Evolutionary conservation across 2,113 vertebrate genomes (phyloP).

Genomic region (Gopherus evgoodei): DNA sequence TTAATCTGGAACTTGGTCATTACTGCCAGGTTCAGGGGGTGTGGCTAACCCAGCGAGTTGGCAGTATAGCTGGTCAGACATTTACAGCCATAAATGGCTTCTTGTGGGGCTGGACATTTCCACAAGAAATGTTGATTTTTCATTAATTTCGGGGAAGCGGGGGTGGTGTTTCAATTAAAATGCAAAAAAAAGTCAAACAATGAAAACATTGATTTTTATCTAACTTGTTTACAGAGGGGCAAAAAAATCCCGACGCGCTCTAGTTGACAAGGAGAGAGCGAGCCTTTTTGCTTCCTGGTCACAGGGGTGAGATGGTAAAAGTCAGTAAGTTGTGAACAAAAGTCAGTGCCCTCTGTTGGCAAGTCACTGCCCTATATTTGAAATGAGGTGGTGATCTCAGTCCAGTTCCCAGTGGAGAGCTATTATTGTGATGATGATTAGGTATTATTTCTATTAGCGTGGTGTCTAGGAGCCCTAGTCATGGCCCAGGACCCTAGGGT

Average conservation of each 20-base stretch:
- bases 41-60: not conserved
- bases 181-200: not conserved
- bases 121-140: not conserved
- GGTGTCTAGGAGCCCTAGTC: too few species aligned
- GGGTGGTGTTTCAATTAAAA: not conserved
- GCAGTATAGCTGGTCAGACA: not conserved
- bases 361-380: not conserved
- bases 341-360: not conserved
- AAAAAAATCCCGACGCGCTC: not conserved
- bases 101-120: not conserved
- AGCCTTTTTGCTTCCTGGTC: not conserved
- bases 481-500: not conserved
- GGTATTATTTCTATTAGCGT: not conserved
- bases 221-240: not conserved
- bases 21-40: conserved; percentile 10
- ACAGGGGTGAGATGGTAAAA: accelerated
- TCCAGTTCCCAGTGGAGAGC: not conserved
- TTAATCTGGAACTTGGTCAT: not conserved
- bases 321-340: accelerated
- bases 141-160: not conserved
- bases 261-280: accelerated
- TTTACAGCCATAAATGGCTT: not conserved
- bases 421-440: not conserved
- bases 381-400: not conserved
- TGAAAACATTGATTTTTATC: not conserved